phyloP scores from a whole-genome alignment of 2,888 invertebrate species.

The Octonoba sinensis region DNA sequence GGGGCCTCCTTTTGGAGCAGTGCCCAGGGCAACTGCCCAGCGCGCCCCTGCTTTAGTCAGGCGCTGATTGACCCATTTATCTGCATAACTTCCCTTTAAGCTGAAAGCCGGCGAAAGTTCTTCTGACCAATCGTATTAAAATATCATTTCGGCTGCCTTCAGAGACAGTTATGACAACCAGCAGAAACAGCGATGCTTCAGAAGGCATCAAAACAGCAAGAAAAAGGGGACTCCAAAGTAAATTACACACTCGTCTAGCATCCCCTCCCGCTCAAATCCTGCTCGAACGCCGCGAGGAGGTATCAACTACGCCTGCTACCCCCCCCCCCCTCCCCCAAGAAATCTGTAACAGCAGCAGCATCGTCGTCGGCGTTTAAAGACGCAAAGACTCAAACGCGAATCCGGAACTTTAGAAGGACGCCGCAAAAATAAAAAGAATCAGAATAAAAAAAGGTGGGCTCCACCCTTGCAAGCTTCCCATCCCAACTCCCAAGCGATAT shows the following conservation, averaged over 20 bases:
- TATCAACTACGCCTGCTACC: slow-evolving; percentile 18
- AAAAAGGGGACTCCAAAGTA: no score
- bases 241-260: not conserved
- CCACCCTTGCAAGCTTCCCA: slow-evolving; percentile 36
- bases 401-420: slow-evolving; percentile 52
- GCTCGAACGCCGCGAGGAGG: not conserved
- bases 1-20: no score
- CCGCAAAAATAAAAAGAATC: not conserved
- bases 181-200: no score
- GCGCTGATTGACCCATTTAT: no score
- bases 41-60: no score
- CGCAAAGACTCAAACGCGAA: slow-evolving; percentile 43
- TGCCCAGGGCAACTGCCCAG: no score
- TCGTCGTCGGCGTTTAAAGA: slow-evolving; percentile 43
- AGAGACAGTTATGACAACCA: no score
- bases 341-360: not conserved
- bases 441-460: slow-evolving; percentile 6
- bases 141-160: no score
- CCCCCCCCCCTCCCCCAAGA: not conserved
- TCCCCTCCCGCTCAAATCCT: not conserved
- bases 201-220: no score
- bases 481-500: slow-evolving; percentile 16
- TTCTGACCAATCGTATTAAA: no score
- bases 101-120: no score
- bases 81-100: no score